phyloP scores from a whole-genome alignment of 2,113 vertebrate species.

The Oenanthe oenanthe region DNA sequence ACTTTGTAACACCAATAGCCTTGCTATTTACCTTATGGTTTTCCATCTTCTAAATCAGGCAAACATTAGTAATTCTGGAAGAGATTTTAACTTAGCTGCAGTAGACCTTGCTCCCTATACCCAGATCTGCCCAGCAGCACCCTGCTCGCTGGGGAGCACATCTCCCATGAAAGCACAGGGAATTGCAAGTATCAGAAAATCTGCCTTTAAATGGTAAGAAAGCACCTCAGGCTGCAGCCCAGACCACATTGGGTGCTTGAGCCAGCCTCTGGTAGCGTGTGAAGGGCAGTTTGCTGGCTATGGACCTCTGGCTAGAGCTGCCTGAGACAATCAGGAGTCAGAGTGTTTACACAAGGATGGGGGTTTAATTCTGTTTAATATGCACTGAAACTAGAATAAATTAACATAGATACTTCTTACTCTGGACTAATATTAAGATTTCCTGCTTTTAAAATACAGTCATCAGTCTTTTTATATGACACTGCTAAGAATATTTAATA shows the following conservation, averaged over 20 bases:
- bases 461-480: neutral
- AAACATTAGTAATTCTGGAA: neutral
- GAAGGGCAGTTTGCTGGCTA: neutral
- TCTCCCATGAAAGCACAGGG: fast-evolving
- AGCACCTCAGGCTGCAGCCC: neutral
- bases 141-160: fast-evolving
- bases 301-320: neutral
- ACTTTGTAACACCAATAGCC: neutral
- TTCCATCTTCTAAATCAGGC: neutral
- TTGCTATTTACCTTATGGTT: neutral
- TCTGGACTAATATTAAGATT: neutral
- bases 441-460: neutral
- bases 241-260: neutral
- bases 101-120: fast-evolving
- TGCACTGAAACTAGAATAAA: neutral
- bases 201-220: neutral
- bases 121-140: neutral
- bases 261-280: neutral
- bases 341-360: neutral
- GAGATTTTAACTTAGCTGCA: neutral
- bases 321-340: neutral
- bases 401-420: neutral
- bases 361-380: neutral
- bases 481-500: neutral
- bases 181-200: neutral